Base-by-base conservation (phyloP, 2,797 vertebrate species). In the Enteromius unitaeniatus region DNA sequence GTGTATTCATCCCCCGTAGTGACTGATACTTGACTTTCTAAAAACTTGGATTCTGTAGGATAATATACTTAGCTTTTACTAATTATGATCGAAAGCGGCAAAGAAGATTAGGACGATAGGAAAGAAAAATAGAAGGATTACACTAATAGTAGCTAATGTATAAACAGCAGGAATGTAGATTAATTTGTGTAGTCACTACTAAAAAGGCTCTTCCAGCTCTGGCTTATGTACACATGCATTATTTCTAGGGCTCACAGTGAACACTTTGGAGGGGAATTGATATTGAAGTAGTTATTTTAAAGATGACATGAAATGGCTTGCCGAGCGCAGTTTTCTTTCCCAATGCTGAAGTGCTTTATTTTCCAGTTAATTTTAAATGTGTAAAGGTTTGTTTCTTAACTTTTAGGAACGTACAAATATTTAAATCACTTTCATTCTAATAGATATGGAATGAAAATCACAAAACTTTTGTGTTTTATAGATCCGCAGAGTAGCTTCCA, bases 51-150 rank as follows among this genome's bases (percentile, higher is more conserved):
- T 83, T 69, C n/a, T 78, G 51, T 55, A 31, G 37, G 26, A 68
- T 83, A 82, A 65, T 55, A 31, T 69, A 60, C 37, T 78, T 67
- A 72, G 51, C 15, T 53, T 62, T 37, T 31, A 37, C 82, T 78
- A 31, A 84, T 84, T 70, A 84, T 84, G 75, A 78, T 78, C 14
- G 40, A 78, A 26, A 78, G 65, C 40, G 21, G 53, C n/a, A n/a
- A 49, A 75, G 37, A 58, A 47, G 82, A 78, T 78, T 70, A 69
- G 37, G 21, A 78, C 0, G 45, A 53, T 47, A 69, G 74, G 65
- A 69, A 83, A 83, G 82, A 83, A 78, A 78, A 83, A 83, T 78
- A 49, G 40, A 28, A 42, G 82, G 82, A 83, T 83, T 78, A 83
- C 11, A 21, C 82, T 83, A 78, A 83, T 83, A 83, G 64, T 69